These are phyloP conservation scores for Strongylocentrotus purpuratus DNA, from an alignment of 35 echinoderm and acorn worm genomes.

Conservation along the genomic window DNA sequence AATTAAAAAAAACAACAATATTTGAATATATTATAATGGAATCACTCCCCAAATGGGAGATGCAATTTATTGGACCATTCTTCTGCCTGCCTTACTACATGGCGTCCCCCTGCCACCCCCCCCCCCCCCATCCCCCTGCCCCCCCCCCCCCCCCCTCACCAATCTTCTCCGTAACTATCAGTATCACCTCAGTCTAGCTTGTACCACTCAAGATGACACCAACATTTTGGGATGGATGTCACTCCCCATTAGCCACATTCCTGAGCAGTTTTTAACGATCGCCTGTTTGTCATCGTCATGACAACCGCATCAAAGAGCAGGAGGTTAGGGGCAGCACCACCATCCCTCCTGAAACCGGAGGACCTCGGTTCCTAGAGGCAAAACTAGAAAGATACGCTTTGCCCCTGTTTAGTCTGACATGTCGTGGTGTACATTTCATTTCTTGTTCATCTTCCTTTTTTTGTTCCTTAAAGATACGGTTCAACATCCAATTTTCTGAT, in stretches of 20 bases:
- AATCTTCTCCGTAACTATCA: not conserved
- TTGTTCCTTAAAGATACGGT: not conserved
- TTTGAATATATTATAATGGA: not conserved
- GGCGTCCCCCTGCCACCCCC: not conserved
- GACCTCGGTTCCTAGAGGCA: not conserved
- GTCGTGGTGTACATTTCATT: not conserved
- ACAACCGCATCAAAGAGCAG: not conserved
- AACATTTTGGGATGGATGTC: not conserved
- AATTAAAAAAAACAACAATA: too few species aligned
- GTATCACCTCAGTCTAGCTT: not conserved
- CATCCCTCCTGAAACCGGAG: not conserved
- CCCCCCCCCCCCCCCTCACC: too few species aligned
- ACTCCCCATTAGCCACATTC: not conserved
- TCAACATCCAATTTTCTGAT: not conserved
- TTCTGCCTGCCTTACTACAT: not conserved
- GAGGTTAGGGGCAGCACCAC: not conserved
- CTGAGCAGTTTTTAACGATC: conserved; percentile 4
- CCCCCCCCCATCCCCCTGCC: too few species aligned
- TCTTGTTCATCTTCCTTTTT: not conserved
- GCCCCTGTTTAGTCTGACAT: not conserved
- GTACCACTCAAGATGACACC: not conserved
- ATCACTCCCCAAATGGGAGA: not conserved
- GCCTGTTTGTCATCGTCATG: not conserved
- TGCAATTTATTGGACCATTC: not conserved
- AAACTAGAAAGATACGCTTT: not conserved